These are phyloP conservation scores for Anagrus nilaparvatae DNA, from an alignment of 1,140 invertebrate genomes.

Conservation along the genomic window DNA sequence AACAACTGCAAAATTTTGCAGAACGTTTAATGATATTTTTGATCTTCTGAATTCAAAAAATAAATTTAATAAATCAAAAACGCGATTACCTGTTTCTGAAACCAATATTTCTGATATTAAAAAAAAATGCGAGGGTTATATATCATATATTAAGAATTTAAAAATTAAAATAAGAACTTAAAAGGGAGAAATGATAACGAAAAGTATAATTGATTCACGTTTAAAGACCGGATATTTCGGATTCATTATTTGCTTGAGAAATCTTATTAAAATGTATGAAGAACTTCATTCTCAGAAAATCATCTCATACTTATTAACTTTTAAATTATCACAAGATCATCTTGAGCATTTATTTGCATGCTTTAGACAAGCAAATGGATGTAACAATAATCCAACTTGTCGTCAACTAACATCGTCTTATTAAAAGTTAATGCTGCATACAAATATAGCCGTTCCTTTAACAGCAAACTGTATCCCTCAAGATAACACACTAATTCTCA, in stretches of 20 bases:
- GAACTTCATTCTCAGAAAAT: neutral
- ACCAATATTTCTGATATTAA: neutral
- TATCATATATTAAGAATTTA: neutral
- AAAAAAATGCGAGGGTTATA: neutral
- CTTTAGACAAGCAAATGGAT: neutral
- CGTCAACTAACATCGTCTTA: neutral
- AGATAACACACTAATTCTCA: neutral
- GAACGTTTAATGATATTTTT: neutral
- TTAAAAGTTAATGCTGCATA: neutral
- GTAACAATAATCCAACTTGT: neutral
- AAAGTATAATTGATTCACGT: too few species aligned
- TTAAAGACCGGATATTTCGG: neutral
- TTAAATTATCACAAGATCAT: neutral
- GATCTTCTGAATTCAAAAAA: neutral
- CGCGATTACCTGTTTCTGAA: neutral
- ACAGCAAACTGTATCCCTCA: neutral
- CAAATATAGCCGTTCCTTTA: neutral
- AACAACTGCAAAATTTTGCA: neutral
- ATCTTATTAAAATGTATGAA: neutral
- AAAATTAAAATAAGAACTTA: neutral
- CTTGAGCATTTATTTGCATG: neutral
- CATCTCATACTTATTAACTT: neutral
- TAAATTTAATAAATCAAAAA: neutral
- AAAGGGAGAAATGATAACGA: neutral
- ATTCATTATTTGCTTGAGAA: neutral